Base-by-base conservation (phyloP, 2,797 vertebrate species). In the Pempheris klunzingeri region DNA sequence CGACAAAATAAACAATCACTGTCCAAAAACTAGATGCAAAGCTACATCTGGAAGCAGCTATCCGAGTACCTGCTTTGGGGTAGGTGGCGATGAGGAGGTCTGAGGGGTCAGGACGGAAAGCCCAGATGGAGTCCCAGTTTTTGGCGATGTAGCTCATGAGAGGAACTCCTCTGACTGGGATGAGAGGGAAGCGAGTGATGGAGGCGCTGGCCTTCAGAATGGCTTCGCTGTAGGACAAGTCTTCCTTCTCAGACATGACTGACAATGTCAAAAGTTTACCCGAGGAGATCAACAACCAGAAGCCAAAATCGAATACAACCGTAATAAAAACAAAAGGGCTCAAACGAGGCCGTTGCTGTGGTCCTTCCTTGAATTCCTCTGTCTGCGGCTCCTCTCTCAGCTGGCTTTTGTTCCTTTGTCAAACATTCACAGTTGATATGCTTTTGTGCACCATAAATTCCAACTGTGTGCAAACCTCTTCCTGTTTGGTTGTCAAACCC, bases 31-130 rank as follows among this genome's bases (percentile, higher is more conserved):
- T 32, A 32, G 4, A 32, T 32, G 10, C 26, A 68, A 14, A 32
- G 13, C n/a, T 60, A 22, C 28, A 18, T 38, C 11, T 36, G 41
- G 30, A 13, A 38, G n/a, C 46, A 64, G 13, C 34, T 18, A 38
- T 34, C 13, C 66, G 7, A 47, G 75, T 92, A 96, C 96, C 96
- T 93, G 96, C 95, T 95, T 97, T 97, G 28, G 96, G 96, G 76
- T 97, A 97, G 49, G 96, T 96, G 59, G 95, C 90, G 47, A 97
- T 95, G 59, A 97, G 93, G 28, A 96, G 64, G 83, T 97, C 96
- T 0, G 93, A 93, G 7, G 95, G 90, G 62, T 95, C 91, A 0
- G 96, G 96, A 55, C 76, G 7, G 82, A 97, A 97, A 76, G 82
- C 87, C 70, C 87, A 93, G 67, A 97, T 60, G 3, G 73, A 73